These are phyloP conservation scores for Cryptotermes secundus DNA, from an alignment of 1,140 invertebrate species.

Conservation along the genomic window DNA sequence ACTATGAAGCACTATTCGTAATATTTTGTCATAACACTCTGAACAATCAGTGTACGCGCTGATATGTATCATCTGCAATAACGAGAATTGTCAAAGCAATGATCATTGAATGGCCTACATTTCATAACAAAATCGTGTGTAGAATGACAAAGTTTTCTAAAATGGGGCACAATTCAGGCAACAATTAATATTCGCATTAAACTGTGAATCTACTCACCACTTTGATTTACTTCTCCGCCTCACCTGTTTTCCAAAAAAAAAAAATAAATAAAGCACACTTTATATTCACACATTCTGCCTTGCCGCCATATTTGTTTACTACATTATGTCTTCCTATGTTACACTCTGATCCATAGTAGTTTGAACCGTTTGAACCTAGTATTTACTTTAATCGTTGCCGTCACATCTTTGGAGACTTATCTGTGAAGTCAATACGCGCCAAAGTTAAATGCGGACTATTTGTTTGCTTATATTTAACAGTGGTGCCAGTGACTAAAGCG, in stretches of 20 bases:
- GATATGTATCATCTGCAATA: neutral
- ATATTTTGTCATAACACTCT: no score
- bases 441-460: no score
- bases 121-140: neutral
- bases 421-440: no score
- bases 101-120: neutral
- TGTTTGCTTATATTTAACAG: no score
- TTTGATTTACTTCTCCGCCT: neutral
- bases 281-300: neutral
- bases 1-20: no score
- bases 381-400: no score
- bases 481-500: no score
- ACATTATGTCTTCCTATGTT: neutral
- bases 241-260: neutral
- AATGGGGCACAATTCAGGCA: neutral
- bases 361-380: no score
- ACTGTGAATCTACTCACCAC: neutral
- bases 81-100: neutral
- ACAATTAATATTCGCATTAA: neutral
- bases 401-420: no score
- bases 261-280: neutral
- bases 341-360: neutral
- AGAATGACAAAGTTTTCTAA: neutral
- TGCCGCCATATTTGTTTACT: neutral
- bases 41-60: no score